Evolutionary conservation across 2,888 invertebrate species (phyloP), one percentile per base, ranked within the genome.

Genomic region (Torymus texanus): DNA sequence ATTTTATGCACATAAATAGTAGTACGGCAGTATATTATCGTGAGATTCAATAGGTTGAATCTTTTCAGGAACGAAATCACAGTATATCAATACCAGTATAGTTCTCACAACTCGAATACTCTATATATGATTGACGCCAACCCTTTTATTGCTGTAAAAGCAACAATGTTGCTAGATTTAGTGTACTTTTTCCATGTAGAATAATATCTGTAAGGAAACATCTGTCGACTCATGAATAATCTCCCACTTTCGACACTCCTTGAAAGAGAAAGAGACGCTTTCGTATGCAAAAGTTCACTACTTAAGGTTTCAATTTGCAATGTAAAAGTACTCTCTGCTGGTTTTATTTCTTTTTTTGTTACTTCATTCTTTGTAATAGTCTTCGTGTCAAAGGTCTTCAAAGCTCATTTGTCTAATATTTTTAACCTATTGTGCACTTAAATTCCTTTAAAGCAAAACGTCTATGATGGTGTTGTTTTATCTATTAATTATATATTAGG

Each of bases 261-360:
- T 14, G 11, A 14, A 61, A 21, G 66, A 72, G 55, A 55, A 53
- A 21, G 53, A 8, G 53, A 24, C 11, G 63, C 51, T 53, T 71
- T 77, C 65, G 70, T 65, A 41, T 41, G 41, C 41, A 41, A n/a
- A 63, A 14, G 75, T 61, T 29, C 75, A 61, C 61, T 53, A 67
- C 53, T 29, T 59, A 58, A 58, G 29, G 14, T 77, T 77, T 71
- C 63, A 71, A 77, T 77, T 77, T 77, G 77, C 76, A 77, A 71
- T 71, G 71, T 71, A 58, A 77, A 71, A 58, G 59, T 53, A 2
- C 24, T 71, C 63, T 56, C 58, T 65, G n/a, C 58, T 21, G 24
- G 50, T 29, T 18, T 55, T 63, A 58, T 24, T 56, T 63, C 63
- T 14, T 24, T 29, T 50, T 14, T 29, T 50, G 56, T 67, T 29